Base-by-base conservation (phyloP, 2,113 vertebrate species). In the Tachycineta bicolor region DNA sequence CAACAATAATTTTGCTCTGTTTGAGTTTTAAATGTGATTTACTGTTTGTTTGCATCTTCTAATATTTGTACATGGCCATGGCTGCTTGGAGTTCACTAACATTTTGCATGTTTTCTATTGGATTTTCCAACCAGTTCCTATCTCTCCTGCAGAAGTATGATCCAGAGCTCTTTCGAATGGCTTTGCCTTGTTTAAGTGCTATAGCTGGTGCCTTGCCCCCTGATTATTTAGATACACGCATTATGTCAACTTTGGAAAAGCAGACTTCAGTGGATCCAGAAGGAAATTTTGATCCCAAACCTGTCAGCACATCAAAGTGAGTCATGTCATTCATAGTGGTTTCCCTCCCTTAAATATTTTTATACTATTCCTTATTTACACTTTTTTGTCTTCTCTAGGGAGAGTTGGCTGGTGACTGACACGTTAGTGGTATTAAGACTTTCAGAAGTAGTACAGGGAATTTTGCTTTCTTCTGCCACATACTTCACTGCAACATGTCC, bases 241-340 rank as follows among this genome's bases (percentile, higher is more conserved):
- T 99, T 90, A 98, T 94, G 76, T 98, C 98, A 55, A 97, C 98
- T 3, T 87, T 99, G 96, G 99, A 99, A 96, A 99, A 99, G 58
- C 98, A 98, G 59, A 95, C 98, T 77, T 99, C 99, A 33, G 97
- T 99, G 77, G 99, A 99, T 76, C 97, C 98, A 56, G 99, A 99
- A 75, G 99, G 99, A 94, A 99, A 99, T 98, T 99, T 99, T 97
- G 99, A 99, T 97, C 99, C 99, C 83, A 99, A 98, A 96, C 99
- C 99, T 67, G 98, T 99, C 97, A 99, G 95, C 96, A 99, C 99
- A 73, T 93, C 98, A 94, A 99, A 99, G 99, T 99, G 94, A 99
- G 99, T 98, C 58, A 29, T 58, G 37, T 20, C 46, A 83, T 41
- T 79, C 11, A n/a, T 26, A 79, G 28, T 13, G 23, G 50, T 69